Base-by-base conservation (phyloP, 2,888 invertebrate genomes). In the Belgica antarctica region DNA sequence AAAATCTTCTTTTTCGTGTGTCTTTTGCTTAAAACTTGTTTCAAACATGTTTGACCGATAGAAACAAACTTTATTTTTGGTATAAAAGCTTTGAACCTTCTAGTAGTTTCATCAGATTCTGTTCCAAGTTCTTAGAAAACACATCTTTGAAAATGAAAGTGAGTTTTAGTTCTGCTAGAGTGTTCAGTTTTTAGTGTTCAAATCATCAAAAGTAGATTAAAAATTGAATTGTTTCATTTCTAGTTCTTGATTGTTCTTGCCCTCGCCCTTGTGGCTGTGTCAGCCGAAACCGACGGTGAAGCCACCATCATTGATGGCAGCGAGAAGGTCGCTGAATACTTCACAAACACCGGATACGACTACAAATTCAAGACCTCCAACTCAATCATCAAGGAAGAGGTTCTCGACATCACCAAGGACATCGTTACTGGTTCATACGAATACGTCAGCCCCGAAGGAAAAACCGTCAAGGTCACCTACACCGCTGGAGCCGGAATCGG, bases 401-500 rank as follows among this genome's bases (percentile, higher is more conserved):
- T 47, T 7, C 17, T 27, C 4, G 66, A 66, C 12, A 27, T 46
- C 25, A 15, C 10, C 46, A 66, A 66, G 19, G 28, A 47, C 12
- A 47, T 66, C 47, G 66, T 66, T 5, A 66, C 66, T 28, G 66
- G 66, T 15, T 46, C 27, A 36, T 66, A 66, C 22, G 27, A 27
- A 36, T 66, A 66, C 28, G 22, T 41, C 25, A 22, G n/a, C 22
- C 66, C 66, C 15, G 66, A 66, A 52, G 66, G 46, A n/a, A 41
- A 41, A 41, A 10, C 5, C 3, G 31, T 66, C 31, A 17, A 41
- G 8, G 66, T 66, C 12, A 41, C 36, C n/a, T 66, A 66, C 66
- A 47, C 47, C 27, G 66, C 66, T 46, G 66, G 66, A n/a, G 66
- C 66, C n/a, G 66, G 66, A 25, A 66, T 66, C 17, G 66, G 66